Conservation (phyloP, 2,113 vertebrate genomes). For the Pelecanus crispus region DNA sequence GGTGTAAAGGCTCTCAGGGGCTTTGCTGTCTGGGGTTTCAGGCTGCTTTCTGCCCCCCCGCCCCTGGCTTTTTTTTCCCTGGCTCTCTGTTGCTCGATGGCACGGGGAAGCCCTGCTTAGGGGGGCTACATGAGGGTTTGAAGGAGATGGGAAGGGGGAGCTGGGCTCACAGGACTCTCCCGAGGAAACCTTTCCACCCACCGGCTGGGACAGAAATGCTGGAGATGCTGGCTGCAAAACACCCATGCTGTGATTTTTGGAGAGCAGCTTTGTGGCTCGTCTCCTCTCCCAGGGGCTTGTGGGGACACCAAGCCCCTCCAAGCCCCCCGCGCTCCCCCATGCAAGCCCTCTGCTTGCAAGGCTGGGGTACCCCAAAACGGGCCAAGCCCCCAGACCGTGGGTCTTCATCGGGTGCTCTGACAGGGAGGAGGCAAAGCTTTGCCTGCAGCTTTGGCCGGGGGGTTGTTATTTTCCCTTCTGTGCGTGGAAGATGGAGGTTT, state of each 20-base stretch:
- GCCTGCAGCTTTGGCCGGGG: too few species aligned
- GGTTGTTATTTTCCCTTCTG: background rate
- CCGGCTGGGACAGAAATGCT: fast-evolving
- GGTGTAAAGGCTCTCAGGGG: background rate
- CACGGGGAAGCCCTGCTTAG: background rate
- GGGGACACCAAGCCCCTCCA: background rate
- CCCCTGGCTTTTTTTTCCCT: background rate
- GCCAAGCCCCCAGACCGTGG: fast-evolving
- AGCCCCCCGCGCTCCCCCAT: fast-evolving
- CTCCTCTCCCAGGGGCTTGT: background rate
- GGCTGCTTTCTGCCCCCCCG: background rate
- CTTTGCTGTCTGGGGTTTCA: background rate
- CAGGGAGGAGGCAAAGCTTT: background rate
- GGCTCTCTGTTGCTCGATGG: fast-evolving
- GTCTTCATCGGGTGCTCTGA: fast-evolving
- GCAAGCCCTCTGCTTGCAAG: background rate
- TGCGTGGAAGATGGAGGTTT: background rate
- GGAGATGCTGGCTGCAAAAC: background rate
- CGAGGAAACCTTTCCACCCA: background rate
- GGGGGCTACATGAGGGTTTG: background rate
- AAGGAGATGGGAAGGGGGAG: background rate
- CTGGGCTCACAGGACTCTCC: background rate
- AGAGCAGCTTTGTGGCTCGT: background rate
- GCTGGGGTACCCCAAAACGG: background rate
- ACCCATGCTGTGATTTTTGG: background rate